Percentiles rank a stretch among this genome's conserved stretches.
Conservation (phyloP, 2,888 invertebrate species). For the Monochamus alternatus region DNA sequence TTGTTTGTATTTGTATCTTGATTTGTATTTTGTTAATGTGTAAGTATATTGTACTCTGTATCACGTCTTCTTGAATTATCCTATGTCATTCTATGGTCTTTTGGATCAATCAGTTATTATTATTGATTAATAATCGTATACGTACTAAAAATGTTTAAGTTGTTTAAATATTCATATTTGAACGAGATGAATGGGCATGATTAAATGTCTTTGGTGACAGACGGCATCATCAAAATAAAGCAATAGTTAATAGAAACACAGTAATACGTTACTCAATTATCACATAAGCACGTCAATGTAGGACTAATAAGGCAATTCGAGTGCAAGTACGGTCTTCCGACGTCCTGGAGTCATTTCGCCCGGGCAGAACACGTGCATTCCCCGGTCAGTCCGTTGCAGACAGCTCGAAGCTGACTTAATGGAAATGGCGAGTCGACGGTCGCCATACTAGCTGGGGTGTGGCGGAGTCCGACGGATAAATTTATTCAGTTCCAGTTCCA, state of each 20-base stretch:
- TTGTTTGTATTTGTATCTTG: too few relatives aligned
- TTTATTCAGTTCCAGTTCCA: conserved; percentile 36
- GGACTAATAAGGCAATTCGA: conserved; percentile 54
- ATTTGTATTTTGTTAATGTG: too few relatives aligned
- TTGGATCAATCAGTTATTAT: too few relatives aligned
- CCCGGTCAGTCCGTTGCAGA: conserved; percentile 50
- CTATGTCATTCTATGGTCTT: too few relatives aligned
- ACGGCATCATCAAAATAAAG: background rate
- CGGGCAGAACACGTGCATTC: conserved; percentile 55
- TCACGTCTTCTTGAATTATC: too few relatives aligned
- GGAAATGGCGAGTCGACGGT: conserved; percentile 46
- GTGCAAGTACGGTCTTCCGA: conserved; percentile 48
- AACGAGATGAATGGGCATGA: background rate
- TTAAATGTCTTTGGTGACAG: background rate
- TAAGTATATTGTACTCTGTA: too few relatives aligned
- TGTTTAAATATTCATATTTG: too few relatives aligned
- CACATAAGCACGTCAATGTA: conserved; percentile 40
- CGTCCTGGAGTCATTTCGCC: conserved; percentile 48
- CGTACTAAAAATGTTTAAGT: too few relatives aligned
- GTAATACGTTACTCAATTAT: conserved; percentile 50
- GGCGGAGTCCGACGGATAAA: conserved; percentile 41
- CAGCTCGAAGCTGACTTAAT: conserved; percentile 49
- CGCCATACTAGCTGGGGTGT: conserved; percentile 49
- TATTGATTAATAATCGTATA: too few relatives aligned
- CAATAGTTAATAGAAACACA: conserved; percentile 34